Evolutionary conservation across 2,888 invertebrate genomes (phyloP).

Genomic region (Apodemia duryi): DNA sequence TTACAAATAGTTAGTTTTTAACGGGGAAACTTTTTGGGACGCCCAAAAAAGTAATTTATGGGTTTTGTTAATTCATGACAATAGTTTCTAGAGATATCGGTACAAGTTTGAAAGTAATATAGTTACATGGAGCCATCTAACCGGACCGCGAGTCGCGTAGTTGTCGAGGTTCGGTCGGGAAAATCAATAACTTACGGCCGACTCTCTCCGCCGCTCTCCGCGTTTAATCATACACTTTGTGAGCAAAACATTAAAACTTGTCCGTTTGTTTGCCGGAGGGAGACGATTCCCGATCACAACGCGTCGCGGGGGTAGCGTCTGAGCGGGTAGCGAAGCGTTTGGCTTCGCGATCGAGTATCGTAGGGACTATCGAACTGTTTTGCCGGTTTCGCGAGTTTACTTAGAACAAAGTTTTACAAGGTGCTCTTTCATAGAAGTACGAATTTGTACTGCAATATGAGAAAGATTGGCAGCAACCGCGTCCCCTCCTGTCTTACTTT

Average conservation of each 20-base stretch:
- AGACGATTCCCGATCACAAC: constrained; percentile 50
- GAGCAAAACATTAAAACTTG: constrained; percentile 80
- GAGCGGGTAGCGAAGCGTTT: constrained; percentile 41
- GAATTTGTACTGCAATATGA: constrained; percentile 68
- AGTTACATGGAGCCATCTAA: constrained; percentile 48
- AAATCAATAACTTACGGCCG: constrained; percentile 81
- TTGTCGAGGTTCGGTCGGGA: constrained; percentile 74
- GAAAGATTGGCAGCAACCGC: constrained; percentile 62
- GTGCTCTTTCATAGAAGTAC: constrained; percentile 75
- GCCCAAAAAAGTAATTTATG: constrained; percentile 45
- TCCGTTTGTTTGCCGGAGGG: constrained; percentile 77
- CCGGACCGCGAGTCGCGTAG: constrained; percentile 65
- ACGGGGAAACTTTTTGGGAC: constrained; percentile 42
- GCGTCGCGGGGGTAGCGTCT: constrained; percentile 34
- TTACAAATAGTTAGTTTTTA: constrained; percentile 47
- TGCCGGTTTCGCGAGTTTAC: constrained; percentile 64
- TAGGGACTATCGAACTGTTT: constrained; percentile 46
- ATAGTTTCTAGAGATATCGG: constrained; percentile 45
- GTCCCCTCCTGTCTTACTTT: constrained; percentile 51
- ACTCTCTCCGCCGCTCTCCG: constrained; percentile 77
- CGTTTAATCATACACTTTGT: constrained; percentile 80
- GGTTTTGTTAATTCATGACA: constrained; percentile 38
- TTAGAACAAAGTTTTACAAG: constrained; percentile 74
- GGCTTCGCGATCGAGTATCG: constrained; percentile 42
- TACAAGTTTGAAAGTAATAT: constrained; percentile 50